These are phyloP conservation scores for Aphis craccivora DNA, from an alignment of 1,140 invertebrate genomes.

Conservation along the genomic window DNA sequence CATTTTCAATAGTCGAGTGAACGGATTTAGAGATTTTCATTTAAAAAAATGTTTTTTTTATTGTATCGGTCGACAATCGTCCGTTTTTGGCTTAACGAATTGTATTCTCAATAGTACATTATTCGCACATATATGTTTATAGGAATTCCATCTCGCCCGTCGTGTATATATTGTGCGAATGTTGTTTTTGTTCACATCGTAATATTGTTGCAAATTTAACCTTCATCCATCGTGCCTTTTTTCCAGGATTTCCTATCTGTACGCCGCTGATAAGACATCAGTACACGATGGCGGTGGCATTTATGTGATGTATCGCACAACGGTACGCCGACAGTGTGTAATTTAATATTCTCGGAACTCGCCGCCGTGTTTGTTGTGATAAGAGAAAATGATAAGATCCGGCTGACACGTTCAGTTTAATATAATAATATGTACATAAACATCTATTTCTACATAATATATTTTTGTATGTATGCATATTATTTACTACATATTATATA, in stretches of 20 bases:
- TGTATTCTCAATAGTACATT: neutral
- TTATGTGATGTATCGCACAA: neutral
- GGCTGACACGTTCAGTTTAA: neutral
- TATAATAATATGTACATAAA: slow-evolving; percentile 9
- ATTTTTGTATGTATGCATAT: neutral
- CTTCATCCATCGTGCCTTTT: neutral
- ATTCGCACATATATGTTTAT: neutral
- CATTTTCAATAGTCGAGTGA: neutral
- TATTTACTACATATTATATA: neutral
- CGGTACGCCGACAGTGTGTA: neutral
- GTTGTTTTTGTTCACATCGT: neutral
- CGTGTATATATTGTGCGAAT: neutral
- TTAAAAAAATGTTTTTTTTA: neutral
- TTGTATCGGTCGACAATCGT: neutral
- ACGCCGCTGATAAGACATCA: neutral
- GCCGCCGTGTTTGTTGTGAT: slow-evolving; percentile 20
- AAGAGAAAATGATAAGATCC: slow-evolving; percentile 34
- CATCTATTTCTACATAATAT: slow-evolving; percentile 9
- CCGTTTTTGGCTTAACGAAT: neutral
- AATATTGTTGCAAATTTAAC: slow-evolving; percentile 13
- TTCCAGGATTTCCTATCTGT: slow-evolving; percentile 2
- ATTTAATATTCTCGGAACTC: slow-evolving; percentile 32
- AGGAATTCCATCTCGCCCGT: neutral
- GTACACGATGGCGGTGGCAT: neutral
- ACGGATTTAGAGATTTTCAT: neutral